Evolutionary conservation across 1,140 invertebrate species (phyloP).

Genomic region (Drosophila leontia): DNA sequence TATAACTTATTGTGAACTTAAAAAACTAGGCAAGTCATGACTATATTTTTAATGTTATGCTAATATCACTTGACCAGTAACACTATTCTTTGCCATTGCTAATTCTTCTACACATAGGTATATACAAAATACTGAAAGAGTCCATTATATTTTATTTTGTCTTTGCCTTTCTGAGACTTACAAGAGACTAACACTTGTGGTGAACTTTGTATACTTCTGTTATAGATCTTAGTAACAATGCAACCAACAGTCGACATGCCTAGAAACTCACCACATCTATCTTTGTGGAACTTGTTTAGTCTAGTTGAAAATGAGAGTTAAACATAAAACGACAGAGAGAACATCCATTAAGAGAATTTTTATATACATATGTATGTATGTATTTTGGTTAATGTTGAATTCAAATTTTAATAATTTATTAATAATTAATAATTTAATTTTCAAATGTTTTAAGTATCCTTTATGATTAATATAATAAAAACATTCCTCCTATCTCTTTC

Average conservation of each 20-base stretch:
- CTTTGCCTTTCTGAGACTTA: slow-evolving; percentile 34
- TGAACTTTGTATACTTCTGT: slow-evolving; percentile 65
- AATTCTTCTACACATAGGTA: neutral
- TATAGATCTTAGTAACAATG: slow-evolving; percentile 57
- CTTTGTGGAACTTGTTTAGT: slow-evolving; percentile 68
- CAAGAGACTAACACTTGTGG: slow-evolving; percentile 59
- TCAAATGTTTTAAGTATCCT: no score
- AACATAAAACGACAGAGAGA: neutral
- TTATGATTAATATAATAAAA: no score
- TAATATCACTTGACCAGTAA: neutral
- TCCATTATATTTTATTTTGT: slow-evolving; percentile 3
- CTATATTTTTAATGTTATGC: neutral
- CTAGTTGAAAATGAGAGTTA: slow-evolving; percentile 70
- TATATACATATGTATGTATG: neutral
- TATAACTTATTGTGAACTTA: neutral
- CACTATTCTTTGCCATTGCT: neutral
- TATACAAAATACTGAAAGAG: neutral
- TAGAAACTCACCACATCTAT: slow-evolving; percentile 66
- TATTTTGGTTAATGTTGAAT: neutral
- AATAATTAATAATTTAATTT: no score
- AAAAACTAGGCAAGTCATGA: neutral
- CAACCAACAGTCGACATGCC: slow-evolving; percentile 54
- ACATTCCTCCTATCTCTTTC: no score
- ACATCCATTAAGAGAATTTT: neutral
- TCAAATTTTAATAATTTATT: neutral